Conservation (phyloP, 2,888 invertebrate genomes). For the Cactoblastis cactorum region DNA sequence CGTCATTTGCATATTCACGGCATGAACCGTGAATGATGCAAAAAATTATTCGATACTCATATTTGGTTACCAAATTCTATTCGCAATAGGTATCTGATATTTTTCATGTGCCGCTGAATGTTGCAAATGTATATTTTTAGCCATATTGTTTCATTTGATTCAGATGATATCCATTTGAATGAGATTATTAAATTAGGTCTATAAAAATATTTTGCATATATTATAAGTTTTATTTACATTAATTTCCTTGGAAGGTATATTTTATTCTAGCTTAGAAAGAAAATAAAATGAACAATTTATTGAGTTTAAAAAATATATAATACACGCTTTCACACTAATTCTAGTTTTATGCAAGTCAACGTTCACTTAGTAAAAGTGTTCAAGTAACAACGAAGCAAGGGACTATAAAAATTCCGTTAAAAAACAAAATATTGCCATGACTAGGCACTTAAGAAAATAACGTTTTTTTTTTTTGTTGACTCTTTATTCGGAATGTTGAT, state of each 20-base stretch:
- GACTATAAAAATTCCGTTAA: too few species aligned
- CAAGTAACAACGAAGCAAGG: too few species aligned
- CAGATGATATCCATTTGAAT: background rate
- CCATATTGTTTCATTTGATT: background rate
- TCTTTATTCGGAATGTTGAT: background rate
- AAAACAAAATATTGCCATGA: background rate
- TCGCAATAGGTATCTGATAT: background rate
- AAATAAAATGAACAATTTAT: too few species aligned
- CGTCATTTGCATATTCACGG: constrained; percentile 57
- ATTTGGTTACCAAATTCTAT: constrained; percentile 7
- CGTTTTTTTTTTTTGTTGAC: background rate
- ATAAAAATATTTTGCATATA: too few species aligned
- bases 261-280: too few species aligned
- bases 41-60: constrained; percentile 28
- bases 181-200: too few species aligned
- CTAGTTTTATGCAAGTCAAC: too few species aligned
- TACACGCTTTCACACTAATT: too few species aligned
- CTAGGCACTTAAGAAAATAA: background rate
- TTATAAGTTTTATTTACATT: too few species aligned
- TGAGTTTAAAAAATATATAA: too few species aligned
- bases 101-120: background rate
- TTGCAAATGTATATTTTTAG: background rate
- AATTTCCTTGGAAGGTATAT: too few species aligned
- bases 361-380: too few species aligned
- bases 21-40: constrained; percentile 39